A percentile compares a stretch with the other conserved stretches of the same genome.
phyloP scores from a whole-genome alignment of 2,113 vertebrate genomes.

The western clawed frog (Xenopus tropicalis) region DNA sequence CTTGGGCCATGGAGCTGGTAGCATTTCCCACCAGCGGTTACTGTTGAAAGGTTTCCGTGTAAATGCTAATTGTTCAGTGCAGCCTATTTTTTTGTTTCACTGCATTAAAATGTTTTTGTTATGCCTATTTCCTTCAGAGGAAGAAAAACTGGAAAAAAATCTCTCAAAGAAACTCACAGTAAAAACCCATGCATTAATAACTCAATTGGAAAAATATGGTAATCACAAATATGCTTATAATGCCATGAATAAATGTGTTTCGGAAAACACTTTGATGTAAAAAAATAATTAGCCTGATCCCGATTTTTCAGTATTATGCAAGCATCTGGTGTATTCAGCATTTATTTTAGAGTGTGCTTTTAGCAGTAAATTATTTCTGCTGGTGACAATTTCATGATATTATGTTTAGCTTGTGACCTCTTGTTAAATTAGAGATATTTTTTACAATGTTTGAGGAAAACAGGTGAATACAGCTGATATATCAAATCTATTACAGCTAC shows the following conservation, averaged over 20 bases:
- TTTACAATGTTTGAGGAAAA: too few species aligned
- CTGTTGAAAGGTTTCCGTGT: too few species aligned
- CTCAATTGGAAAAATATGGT: constrained; percentile 61
- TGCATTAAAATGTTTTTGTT: constrained; percentile 50
- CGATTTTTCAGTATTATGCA: constrained; percentile 51
- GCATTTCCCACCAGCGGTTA: too few species aligned
- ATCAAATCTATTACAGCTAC: too few species aligned
- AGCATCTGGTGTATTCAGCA: constrained; percentile 52
- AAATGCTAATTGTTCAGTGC: too few species aligned
- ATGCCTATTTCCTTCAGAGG: constrained; percentile 55
- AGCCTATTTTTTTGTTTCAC: too few species aligned
- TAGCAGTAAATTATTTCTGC: constrained; percentile 14
- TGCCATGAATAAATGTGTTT: constrained; percentile 55
- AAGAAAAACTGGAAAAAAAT: constrained; percentile 18
- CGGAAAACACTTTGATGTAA: constrained; percentile 69
- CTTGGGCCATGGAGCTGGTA: too few species aligned
- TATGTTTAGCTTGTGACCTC: too few species aligned
- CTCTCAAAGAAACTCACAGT: constrained; percentile 47
- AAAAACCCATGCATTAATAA: constrained; percentile 60
- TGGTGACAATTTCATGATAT: too few species aligned
- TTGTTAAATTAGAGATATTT: too few species aligned
- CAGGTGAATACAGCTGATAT: too few species aligned
- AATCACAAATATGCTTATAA: constrained; percentile 51
- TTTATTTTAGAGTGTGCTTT: constrained; percentile 46
- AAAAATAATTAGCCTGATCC: constrained; percentile 70